Conservation (phyloP, 53 echinoderm and acorn worm species). For the Glandiceps talaboti region DNA sequence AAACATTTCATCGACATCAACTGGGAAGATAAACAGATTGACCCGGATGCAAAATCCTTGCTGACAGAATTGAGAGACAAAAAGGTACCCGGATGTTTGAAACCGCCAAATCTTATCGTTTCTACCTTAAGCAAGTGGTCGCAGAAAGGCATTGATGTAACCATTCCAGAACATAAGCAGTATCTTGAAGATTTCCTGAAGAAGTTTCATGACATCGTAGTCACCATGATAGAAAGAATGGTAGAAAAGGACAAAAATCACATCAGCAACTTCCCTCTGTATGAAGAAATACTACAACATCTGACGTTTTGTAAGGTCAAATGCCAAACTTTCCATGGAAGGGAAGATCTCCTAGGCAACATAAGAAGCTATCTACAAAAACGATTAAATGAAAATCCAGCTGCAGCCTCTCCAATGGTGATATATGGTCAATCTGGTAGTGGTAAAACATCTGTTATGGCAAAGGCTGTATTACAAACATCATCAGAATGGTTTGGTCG, state of each 20-base stretch:
- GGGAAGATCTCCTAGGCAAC: constrained; percentile 20
- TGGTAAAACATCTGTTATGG: constrained; percentile 37
- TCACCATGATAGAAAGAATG: constrained; percentile 20
- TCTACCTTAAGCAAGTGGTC: constrained; percentile 21
- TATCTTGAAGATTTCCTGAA: constrained; percentile 21
- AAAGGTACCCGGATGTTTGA: constrained; percentile 9
- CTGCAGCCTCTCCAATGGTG: constrained; percentile 9
- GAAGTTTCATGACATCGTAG: constrained; percentile 19
- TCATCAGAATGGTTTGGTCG: constrained; percentile 10
- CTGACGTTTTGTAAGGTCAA: constrained; percentile 30
- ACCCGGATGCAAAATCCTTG: constrained; percentile 14
- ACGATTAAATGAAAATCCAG: constrained; percentile 2
- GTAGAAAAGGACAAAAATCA: constrained; percentile 21
- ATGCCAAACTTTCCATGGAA: constrained; percentile 27
- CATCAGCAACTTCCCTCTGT: constrained; percentile 15
- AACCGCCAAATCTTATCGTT: constrained; percentile 8
- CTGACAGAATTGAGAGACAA: constrained; percentile 20
- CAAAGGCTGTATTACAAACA: constrained; percentile 15
- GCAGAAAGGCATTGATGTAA: constrained; percentile 17
- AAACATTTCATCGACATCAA: constrained; percentile 16
- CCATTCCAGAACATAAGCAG: constrained; percentile 10
- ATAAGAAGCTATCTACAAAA: constrained; percentile 12
- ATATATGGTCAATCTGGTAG: constrained; percentile 28
- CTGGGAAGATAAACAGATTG: constrained; percentile 17
- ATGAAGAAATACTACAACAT: constrained; percentile 31